Evolutionary conservation across 2,113 vertebrate species (phyloP), one percentile per base, ranked within the genome.

Genomic region (Cygnus buccinator): DNA sequence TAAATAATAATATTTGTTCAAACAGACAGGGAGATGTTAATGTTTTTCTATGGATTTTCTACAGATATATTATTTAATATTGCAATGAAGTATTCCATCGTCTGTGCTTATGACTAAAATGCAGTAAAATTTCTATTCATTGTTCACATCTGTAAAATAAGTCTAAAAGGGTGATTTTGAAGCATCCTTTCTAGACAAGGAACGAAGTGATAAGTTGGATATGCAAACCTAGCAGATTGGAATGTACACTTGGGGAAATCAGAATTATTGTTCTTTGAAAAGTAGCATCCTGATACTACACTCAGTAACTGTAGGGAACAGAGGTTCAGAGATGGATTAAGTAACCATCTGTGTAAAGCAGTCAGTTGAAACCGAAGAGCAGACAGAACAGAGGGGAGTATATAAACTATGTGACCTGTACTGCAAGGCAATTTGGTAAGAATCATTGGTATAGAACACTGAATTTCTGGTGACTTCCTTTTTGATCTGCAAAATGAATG

Each of bases 361-460:
- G 79, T 86, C 79, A 84, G 57, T 52, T 12, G 52, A 90, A 96
- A 75, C 82, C 71, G 29, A 50, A 65, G 76, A 92, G 68, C 72
- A 90, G 75, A 67, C 33, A 31, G 62, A 83, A 59, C 55, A 90
- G 81, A 65, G 54, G 44, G 75, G 50, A 93, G 41, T 67, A 26
- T 67, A 50, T 88, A 85, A 96, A 92, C 78, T 77, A 5, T 58
- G 43, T 75, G 75, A 95, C 94, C 90, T 85, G 43, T 92, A 71
- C 65, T 92, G 65, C 52, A 50, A 88, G 63, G 72, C 87, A 94
- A 66, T 95, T 85, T 73, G 72, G 14, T 93, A 75, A 73, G 63
- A 96, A 74, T 77, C 63, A 63, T 67, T 94, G 87, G 41, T 95
- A 90, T 29, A 91, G 90, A 96, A 83, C 79, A 88, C 4, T 74